These are phyloP conservation scores for Gadus chalcogrammus DNA, from an alignment of 2,113 vertebrate genomes.

Conservation along the genomic window DNA sequence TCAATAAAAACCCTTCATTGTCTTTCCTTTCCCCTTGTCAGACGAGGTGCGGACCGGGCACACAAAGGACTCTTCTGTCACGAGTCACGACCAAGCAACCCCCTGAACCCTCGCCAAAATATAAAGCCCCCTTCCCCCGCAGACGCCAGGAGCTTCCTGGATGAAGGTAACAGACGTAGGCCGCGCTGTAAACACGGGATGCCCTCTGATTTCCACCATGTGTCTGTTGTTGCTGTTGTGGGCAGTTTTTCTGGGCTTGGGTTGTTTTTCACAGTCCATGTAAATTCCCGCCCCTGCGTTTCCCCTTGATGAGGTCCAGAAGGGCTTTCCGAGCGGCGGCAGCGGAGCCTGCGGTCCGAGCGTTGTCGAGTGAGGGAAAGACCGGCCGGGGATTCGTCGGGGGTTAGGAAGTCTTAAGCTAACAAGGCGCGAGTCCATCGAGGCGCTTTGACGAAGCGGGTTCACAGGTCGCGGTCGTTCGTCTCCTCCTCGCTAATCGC, in stretches of 20 bases:
- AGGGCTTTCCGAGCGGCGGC: no score
- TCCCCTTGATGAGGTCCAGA: no score
- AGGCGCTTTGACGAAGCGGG: no score
- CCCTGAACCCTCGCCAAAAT: conserved; percentile 29
- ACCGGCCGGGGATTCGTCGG: no score
- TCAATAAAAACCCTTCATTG: conserved; percentile 61
- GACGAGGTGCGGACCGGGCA: conserved; percentile 31
- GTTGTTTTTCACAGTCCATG: no score
- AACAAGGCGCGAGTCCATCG: no score
- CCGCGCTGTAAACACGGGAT: not conserved
- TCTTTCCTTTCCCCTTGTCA: conserved; percentile 43
- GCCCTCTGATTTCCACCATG: not conserved
- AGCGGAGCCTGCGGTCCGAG: no score
- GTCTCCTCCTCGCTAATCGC: not conserved
- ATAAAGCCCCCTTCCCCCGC: conserved; percentile 21
- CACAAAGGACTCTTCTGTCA: conserved; percentile 58
- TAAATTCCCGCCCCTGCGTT: no score
- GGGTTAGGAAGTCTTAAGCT: no score
- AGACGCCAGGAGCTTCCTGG: conserved; percentile 28
- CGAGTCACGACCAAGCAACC: conserved; percentile 26
- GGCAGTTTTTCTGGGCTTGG: not conserved
- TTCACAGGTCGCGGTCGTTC: no score
- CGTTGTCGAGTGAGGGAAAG: no score
- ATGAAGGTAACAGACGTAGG: conserved; percentile 25
- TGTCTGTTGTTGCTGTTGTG: not conserved